phyloP scores from a whole-genome alignment of 2,797 vertebrate genomes.

The Paratrypauchen microcephalus region DNA sequence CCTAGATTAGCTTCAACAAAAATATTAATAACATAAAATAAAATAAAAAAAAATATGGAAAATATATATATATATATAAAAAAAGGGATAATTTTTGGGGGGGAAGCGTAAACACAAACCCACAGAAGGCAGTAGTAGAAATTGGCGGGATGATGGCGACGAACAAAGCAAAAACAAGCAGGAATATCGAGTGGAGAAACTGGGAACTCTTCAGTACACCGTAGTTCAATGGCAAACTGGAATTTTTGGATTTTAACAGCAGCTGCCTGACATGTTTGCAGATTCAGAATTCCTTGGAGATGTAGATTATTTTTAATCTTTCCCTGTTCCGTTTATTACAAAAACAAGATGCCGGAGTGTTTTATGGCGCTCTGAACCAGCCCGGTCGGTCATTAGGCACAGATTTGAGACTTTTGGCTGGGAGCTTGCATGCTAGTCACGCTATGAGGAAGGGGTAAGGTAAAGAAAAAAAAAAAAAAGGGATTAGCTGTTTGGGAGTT shows the following conservation, averaged over 20 bases:
- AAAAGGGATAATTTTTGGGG: conserved; percentile 21
- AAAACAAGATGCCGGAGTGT: conserved; percentile 50
- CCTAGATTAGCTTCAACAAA: conserved; percentile 73
- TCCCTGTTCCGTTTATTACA: conserved; percentile 21
- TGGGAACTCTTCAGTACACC: conserved; percentile 79
- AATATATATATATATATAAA: conserved; percentile 13
- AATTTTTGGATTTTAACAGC: conserved; percentile 52
- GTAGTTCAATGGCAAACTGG: conserved; percentile 51
- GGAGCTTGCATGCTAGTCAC: conserved; percentile 97
- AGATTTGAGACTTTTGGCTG: conserved; percentile 94
- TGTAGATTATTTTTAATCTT: conserved; percentile 10
- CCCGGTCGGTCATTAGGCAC: conserved; percentile 92
- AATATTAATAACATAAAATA: conserved; percentile 54
- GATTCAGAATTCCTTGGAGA: conserved; percentile 43
- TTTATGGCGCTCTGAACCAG: conserved; percentile 84
- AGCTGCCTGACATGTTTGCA: conserved; percentile 78
- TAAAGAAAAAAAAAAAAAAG: background rate
- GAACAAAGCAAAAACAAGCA: conserved; percentile 30
- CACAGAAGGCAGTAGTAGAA: conserved; percentile 43
- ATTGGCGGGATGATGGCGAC: conserved; percentile 35
- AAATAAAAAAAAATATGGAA: background rate
- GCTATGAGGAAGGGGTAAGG: conserved; percentile 75
- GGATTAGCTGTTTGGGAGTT: conserved; percentile 44
- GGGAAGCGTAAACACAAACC: conserved; percentile 43
- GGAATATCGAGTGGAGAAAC: conserved; percentile 57